These are phyloP conservation scores for Sycon ciliatum DNA, from an alignment of 37 sponge, comb jelly and placozoan species.

Conservation along the genomic window DNA sequence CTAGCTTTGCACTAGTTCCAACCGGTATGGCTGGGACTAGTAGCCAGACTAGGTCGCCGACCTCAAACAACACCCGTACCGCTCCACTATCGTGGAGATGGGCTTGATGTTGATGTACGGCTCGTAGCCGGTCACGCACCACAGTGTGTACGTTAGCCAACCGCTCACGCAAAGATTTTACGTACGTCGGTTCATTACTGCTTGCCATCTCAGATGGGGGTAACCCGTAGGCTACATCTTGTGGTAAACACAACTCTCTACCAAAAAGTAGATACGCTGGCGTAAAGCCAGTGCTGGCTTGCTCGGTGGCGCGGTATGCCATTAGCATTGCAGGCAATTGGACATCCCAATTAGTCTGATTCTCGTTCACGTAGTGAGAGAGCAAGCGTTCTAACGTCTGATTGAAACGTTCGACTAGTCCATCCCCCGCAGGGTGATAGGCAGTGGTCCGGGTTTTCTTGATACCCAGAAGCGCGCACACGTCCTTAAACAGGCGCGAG, in stretches of 20 bases:
- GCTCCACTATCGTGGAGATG: conserved; percentile 9
- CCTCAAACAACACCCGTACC: not conserved
- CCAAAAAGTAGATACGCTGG: conserved; percentile 13
- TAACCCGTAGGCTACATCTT: not conserved
- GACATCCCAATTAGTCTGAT: not conserved
- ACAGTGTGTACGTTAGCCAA: not conserved
- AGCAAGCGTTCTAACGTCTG: no score
- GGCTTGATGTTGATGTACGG: not conserved
- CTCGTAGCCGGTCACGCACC: conserved; percentile 5
- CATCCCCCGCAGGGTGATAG: no score
- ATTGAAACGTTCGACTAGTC: no score
- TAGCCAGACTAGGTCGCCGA: conserved; percentile 27
- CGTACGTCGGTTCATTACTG: not conserved
- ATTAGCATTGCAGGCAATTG: no score
- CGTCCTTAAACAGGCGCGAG: no score
- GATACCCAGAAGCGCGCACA: no score
- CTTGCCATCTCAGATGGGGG: not conserved
- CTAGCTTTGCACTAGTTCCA: no score
- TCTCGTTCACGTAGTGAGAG: no score
- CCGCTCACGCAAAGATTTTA: not conserved
- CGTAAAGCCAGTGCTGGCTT: not conserved
- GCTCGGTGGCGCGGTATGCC: no score
- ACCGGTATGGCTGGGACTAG: conserved; percentile 30
- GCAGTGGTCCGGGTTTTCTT: no score
- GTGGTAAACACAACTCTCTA: no score